These are phyloP conservation scores for Melieria omissa DNA, from an alignment of 2,888 invertebrate genomes.

Conservation along the genomic window DNA sequence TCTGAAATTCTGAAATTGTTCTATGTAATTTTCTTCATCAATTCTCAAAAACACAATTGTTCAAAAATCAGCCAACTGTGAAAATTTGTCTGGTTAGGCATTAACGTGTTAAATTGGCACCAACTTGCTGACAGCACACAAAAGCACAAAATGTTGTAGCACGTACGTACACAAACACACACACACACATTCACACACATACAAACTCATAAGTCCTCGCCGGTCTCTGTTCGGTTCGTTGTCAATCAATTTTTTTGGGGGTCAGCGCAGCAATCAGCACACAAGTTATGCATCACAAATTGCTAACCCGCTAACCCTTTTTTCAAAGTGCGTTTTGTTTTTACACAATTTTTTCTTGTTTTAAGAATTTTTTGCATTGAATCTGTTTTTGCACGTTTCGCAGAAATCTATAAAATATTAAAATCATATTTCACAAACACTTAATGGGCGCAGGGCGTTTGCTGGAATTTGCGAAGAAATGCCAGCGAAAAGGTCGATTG, in stretches of 20 bases:
- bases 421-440: not conserved
- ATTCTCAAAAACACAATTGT: no score
- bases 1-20: no score
- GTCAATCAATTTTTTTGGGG: constrained; percentile 3
- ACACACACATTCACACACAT: not conserved
- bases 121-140: no score
- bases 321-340: not conserved
- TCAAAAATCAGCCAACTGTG: no score
- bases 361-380: not conserved
- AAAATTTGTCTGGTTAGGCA: no score
- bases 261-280: constrained; percentile 6
- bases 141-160: no score
- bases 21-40: no score
- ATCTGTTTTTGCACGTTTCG: not conserved
- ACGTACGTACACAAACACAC: not conserved
- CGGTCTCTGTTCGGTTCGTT: not conserved
- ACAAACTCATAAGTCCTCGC: not conserved
- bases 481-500: no score
- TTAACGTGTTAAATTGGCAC: no score
- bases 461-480: not conserved
- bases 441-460: not conserved
- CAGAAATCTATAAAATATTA: constrained; percentile 7
- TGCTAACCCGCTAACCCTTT: constrained; percentile 5
- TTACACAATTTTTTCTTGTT: not conserved
- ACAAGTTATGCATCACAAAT: constrained; percentile 16